Conservation (phyloP, 2,113 vertebrate species). For the Vombatus ursinus region DNA sequence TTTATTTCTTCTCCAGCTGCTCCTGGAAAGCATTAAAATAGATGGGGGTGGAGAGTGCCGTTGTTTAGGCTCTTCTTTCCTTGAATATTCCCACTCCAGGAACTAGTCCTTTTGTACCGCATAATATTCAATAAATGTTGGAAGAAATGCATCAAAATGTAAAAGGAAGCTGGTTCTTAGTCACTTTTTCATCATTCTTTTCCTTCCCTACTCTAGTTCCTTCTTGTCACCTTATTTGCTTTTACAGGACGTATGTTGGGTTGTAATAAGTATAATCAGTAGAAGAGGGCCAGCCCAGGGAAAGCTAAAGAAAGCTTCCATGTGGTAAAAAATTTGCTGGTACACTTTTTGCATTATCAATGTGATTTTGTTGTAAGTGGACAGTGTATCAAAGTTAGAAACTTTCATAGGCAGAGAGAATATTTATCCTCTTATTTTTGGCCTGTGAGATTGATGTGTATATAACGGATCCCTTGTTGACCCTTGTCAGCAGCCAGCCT, state of each 20-base stretch:
- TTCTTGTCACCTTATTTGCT: neutral
- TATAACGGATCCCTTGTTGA: neutral
- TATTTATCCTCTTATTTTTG: neutral
- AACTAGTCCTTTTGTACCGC: slow-evolving; percentile 21
- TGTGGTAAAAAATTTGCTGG: neutral
- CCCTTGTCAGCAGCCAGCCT: neutral
- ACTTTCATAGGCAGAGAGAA: neutral
- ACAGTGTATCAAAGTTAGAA: neutral
- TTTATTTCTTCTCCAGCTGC: neutral
- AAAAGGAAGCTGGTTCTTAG: slow-evolving; percentile 44
- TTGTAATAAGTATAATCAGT: neutral
- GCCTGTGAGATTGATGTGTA: neutral
- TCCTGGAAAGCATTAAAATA: neutral
- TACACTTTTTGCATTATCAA: neutral
- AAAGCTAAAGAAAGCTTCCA: neutral
- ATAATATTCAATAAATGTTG: slow-evolving; percentile 23
- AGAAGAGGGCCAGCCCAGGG: neutral
- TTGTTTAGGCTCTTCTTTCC: neutral
- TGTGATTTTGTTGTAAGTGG: neutral
- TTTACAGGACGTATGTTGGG: neutral
- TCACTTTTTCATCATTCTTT: slow-evolving; percentile 6
- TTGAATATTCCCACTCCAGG: neutral
- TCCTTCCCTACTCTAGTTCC: slow-evolving; percentile 1
- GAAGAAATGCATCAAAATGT: slow-evolving; percentile 39
- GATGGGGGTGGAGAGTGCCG: neutral